phyloP scores from a whole-genome alignment of 1,140 invertebrate genomes.

The Helicorthomorpha holstii region DNA sequence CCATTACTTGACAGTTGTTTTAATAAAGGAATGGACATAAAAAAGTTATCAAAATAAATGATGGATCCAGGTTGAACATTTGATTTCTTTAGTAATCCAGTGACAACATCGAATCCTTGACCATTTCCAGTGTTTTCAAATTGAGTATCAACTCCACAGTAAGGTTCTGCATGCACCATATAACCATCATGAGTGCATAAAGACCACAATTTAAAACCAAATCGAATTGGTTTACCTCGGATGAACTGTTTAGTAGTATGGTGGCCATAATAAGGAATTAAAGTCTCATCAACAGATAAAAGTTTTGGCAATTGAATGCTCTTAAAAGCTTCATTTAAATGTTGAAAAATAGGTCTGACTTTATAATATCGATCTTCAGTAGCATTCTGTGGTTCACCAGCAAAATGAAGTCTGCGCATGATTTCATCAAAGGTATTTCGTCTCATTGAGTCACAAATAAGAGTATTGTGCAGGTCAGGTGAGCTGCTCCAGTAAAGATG shows the following conservation, averaged over 20 bases:
- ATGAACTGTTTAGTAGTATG: slow-evolving; percentile 13
- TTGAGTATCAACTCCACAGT: neutral
- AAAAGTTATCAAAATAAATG: neutral
- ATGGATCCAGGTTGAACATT: neutral
- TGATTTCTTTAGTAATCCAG: neutral
- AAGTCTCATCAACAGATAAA: slow-evolving; percentile 11
- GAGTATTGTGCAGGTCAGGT: slow-evolving; percentile 10
- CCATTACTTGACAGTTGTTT: neutral
- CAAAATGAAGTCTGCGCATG: slow-evolving; percentile 15
- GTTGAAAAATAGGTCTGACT: slow-evolving; percentile 14
- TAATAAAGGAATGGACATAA: neutral
- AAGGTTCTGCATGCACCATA: slow-evolving; percentile 6
- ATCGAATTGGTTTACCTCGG: slow-evolving; percentile 15
- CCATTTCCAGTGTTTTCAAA: neutral
- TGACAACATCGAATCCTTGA: neutral
- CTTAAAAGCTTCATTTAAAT: slow-evolving; percentile 17
- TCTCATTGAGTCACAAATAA: slow-evolving; percentile 12
- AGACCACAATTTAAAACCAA: slow-evolving; percentile 14
- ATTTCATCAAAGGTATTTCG: slow-evolving; percentile 14
- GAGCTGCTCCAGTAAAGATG: neutral
- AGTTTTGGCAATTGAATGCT: slow-evolving; percentile 7
- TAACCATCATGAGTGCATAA: neutral
- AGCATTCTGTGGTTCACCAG: slow-evolving; percentile 17
- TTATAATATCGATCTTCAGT: slow-evolving; percentile 21
- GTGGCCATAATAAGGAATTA: slow-evolving; percentile 13